Percentiles rank a stretch among this genome's conserved stretches.
Conservation (phyloP, 2,797 vertebrate species). For the Benthosema pterotum region DNA sequence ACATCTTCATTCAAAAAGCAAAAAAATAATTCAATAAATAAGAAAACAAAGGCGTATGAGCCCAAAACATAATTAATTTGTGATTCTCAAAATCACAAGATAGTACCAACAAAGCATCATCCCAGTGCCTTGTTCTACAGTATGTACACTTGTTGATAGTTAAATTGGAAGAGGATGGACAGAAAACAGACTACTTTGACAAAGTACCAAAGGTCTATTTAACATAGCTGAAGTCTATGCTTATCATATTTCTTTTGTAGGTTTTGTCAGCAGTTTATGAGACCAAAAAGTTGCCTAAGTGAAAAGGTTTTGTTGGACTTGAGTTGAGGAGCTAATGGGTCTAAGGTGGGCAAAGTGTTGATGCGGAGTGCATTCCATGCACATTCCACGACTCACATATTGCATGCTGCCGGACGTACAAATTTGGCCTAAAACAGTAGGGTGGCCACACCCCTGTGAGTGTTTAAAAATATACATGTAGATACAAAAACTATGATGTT, state of each 20-base stretch:
- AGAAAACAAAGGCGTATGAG: conserved; percentile 33
- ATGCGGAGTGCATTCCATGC: not conserved
- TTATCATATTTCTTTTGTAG: not conserved
- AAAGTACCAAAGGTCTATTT: conserved; percentile 29
- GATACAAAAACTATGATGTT: conserved; percentile 1
- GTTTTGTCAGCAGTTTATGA: conserved; percentile 7
- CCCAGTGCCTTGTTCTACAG: conserved; percentile 37
- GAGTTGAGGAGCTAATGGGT: conserved; percentile 21
- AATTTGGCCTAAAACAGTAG: conserved; percentile 17
- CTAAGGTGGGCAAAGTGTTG: conserved; percentile 4
- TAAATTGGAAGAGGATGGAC: conserved; percentile 1
- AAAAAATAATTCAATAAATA: conserved; percentile 41
- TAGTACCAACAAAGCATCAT: conserved; percentile 32
- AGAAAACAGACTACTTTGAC: not conserved
- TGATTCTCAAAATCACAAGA: conserved; percentile 39
- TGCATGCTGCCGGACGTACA: conserved; percentile 7
- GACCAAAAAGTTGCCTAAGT: not conserved
- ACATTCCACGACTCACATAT: not conserved
- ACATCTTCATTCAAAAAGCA: conserved; percentile 44
- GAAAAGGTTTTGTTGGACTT: not conserved
- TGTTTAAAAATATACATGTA: not conserved
- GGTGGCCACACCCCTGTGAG: not conserved
- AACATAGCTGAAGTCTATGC: not conserved
- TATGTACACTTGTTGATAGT: conserved; percentile 21
- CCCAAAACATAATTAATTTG: conserved; percentile 51